Base-by-base conservation (phyloP, 2,888 invertebrate species). In the Temnothorax unifasciatus region DNA sequence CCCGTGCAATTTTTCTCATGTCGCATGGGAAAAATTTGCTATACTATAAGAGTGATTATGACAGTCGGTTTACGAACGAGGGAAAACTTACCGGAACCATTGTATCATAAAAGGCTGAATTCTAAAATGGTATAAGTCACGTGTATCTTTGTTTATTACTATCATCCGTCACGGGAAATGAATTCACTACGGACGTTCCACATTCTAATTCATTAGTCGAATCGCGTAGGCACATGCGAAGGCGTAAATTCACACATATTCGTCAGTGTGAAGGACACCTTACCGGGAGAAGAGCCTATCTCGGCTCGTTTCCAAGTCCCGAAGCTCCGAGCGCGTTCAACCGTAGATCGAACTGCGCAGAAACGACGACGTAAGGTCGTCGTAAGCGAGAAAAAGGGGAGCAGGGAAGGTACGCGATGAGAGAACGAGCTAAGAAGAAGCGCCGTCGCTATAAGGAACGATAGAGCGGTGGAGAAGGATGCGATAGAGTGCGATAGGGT, bases 301-400 rank as follows among this genome's bases (percentile, higher is more conserved):
- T 50, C 76, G 61, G 75, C 88, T 86, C 88, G 81, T 88, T 88
- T 76, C 71, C 87, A 50, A 69, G 66, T 57, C 41, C 34, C 74
- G 68, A 77, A 75, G 88, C 84, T 52, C 69, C 86, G 82, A 66
- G 83, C 85, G 87, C 87, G 83, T 85, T 87, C 86, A 81, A 87
- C 83, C 88, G 83, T 81, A 88, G 89, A 87, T 88, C 91, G 90
- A 92, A 90, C 88, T 89, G 90, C 87, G 89, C 89, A 86, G 87
- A 87, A 86, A 82, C 85, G 85, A 63, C 83, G 83, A 82, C 83
- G 79, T 66, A 79, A 71, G 84, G 84, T 81, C 84, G 83, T 82
- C 64, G 73, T 59, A 47, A 73, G 59, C 57, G 69, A 81, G 61
- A 76, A 86, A 86, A 83, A n/a, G n/a, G n/a, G n/a, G n/a, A n/a